phyloP scores from a whole-genome alignment of 2,113 vertebrate species.

The Ursus arctos region DNA sequence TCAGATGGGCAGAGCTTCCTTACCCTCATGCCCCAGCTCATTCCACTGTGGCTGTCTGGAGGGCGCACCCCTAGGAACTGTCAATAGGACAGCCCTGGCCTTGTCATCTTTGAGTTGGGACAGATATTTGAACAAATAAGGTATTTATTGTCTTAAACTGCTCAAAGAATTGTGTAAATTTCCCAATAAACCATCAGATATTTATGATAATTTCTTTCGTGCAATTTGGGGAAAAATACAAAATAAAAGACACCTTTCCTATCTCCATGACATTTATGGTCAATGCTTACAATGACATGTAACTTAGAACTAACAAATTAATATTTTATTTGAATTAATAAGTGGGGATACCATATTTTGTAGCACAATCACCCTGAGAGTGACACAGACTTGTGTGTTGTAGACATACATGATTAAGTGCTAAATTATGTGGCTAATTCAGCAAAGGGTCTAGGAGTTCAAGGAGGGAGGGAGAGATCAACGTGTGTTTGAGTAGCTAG shows the following conservation, averaged over 20 bases:
- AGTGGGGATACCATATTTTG: neutral
- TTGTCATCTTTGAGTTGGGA: neutral
- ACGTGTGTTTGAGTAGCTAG: neutral
- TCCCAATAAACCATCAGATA: neutral
- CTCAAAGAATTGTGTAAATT: conserved; percentile 18
- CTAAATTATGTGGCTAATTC: neutral
- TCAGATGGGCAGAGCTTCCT: neutral
- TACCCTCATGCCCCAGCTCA: neutral
- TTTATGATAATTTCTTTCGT: neutral
- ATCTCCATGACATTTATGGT: neutral
- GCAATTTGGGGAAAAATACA: neutral
- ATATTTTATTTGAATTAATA: conserved; percentile 4
- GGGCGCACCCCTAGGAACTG: neutral
- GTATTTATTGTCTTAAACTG: neutral
- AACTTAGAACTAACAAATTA: neutral
- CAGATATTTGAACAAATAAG: neutral
- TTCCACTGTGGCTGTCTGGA: neutral
- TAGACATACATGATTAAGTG: neutral
- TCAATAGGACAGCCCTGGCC: neutral
- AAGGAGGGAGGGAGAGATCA: neutral
- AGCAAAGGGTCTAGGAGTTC: neutral
- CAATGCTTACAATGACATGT: neutral
- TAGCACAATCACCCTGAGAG: neutral
- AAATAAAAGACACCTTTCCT: neutral
- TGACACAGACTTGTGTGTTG: neutral